phyloP scores from a whole-genome alignment of 2,888 invertebrate genomes.

The Oscheius myriophilus region DNA sequence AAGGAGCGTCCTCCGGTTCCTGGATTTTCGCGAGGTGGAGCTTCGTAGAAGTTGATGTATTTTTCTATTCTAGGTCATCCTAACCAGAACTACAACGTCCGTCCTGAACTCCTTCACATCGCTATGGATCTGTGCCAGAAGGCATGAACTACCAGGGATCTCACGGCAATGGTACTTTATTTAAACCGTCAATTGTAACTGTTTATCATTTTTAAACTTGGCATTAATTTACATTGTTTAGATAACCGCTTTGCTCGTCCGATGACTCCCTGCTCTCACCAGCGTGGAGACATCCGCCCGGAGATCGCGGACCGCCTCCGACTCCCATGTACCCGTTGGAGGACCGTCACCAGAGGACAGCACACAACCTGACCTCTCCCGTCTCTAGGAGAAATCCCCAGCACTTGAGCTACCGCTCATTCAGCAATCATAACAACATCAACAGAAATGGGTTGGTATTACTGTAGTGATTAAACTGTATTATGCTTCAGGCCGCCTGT shows the following conservation, averaged over 20 bases:
- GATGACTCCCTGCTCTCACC: no score
- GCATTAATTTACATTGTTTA: no score
- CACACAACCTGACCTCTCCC: neutral
- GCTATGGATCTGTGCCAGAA: slow-evolving; percentile 1
- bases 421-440: neutral
- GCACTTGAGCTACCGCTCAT: neutral
- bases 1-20: slow-evolving; percentile 22
- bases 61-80: neutral
- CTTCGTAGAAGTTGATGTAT: neutral
- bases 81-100: slow-evolving; percentile 6
- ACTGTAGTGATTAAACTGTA: neutral
- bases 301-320: slow-evolving; percentile 1
- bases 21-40: slow-evolving; percentile 16
- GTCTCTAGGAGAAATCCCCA: neutral
- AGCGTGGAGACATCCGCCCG: neutral
- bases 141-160: neutral
- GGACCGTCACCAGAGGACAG: neutral
- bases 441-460: neutral
- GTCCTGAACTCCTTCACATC: slow-evolving; percentile 18
- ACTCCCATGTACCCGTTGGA: slow-evolving; percentile 28
- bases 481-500: neutral
- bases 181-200: no score
- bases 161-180: slow-evolving; percentile 3
- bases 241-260: no score
- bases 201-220: no score